Percentiles rank a stretch among this genome's conserved stretches.
Conservation (phyloP, 2,888 invertebrate species). For the Luperina nickerlii region DNA sequence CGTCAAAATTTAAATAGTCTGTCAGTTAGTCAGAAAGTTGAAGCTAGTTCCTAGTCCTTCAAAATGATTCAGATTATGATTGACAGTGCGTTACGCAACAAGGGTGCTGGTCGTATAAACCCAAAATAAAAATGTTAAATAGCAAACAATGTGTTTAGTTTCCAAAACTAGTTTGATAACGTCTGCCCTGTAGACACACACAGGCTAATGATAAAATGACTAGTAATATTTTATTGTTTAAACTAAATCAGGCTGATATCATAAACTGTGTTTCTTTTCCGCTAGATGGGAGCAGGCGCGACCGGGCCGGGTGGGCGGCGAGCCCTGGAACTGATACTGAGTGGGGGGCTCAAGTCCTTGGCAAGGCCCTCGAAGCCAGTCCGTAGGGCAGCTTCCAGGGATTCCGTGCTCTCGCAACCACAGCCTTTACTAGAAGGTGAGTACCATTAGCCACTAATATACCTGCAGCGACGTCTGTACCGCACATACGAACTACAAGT, state of each 20-base stretch:
- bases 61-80: too few relatives aligned
- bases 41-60: too few relatives aligned
- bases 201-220: background rate
- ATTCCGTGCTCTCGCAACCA: slow-evolving; percentile 87
- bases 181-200: background rate
- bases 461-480: too few relatives aligned
- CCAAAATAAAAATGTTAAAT: background rate
- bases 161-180: background rate
- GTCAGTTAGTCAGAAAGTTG: too few relatives aligned
- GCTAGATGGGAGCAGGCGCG: slow-evolving; percentile 86
- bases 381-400: slow-evolving; percentile 86
- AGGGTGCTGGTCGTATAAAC: background rate
- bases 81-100: too few relatives aligned
- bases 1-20: too few relatives aligned
- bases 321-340: slow-evolving; percentile 84
- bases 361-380: slow-evolving; percentile 85
- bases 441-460: background rate
- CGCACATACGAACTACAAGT: background rate
- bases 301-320: slow-evolving; percentile 85
- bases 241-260: background rate
- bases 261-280: slow-evolving; percentile 59
- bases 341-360: slow-evolving; percentile 86
- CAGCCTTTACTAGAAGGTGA: slow-evolving; percentile 87
- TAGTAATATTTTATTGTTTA: background rate
- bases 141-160: background rate